These are phyloP conservation scores for Melanostigma gelatinosum DNA, from an alignment of 2,113 vertebrate species.

Conservation along the genomic window DNA sequence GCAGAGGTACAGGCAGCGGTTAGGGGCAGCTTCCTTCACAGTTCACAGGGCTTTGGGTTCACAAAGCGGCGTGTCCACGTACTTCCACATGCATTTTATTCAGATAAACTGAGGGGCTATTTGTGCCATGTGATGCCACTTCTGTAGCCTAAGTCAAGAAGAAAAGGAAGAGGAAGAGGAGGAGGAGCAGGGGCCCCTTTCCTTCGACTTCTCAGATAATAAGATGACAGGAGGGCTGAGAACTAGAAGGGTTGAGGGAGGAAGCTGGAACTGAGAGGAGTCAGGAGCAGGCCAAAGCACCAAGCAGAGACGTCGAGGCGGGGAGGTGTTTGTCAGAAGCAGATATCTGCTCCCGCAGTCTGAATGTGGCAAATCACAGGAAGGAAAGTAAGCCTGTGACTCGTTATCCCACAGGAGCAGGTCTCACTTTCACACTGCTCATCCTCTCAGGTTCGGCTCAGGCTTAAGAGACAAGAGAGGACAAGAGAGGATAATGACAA, in stretches of 20 bases:
- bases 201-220: slow-evolving; percentile 42
- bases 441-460: slow-evolving; percentile 41
- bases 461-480: slow-evolving; percentile 38
- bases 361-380: slow-evolving; percentile 21
- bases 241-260: neutral
- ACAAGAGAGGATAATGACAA: slow-evolving; percentile 47
- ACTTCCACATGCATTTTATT: slow-evolving; percentile 58
- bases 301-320: slow-evolving; percentile 1
- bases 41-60: slow-evolving; percentile 56
- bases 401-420: slow-evolving; percentile 28
- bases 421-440: slow-evolving; percentile 44
- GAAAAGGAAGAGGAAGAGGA: slow-evolving; percentile 31
- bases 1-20: slow-evolving; percentile 55
- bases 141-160: slow-evolving; percentile 26
- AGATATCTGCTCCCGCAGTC: slow-evolving; percentile 28
- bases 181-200: slow-evolving; percentile 30
- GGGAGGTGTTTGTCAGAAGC: slow-evolving; percentile 5
- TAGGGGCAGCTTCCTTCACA: slow-evolving; percentile 67
- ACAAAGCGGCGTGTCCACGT: slow-evolving; percentile 57
- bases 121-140: slow-evolving; percentile 34
- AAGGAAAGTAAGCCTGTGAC: slow-evolving; percentile 23
- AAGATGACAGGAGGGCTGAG: slow-evolving; percentile 39
- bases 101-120: slow-evolving; percentile 45
- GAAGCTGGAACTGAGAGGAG: slow-evolving; percentile 24
- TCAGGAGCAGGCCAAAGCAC: slow-evolving; percentile 23